Percentiles rank a stretch among this genome's conserved stretches.
These are phyloP conservation scores for Poeciliopsis retropinna DNA, from an alignment of 2,113 vertebrate genomes.

Conservation along the genomic window DNA sequence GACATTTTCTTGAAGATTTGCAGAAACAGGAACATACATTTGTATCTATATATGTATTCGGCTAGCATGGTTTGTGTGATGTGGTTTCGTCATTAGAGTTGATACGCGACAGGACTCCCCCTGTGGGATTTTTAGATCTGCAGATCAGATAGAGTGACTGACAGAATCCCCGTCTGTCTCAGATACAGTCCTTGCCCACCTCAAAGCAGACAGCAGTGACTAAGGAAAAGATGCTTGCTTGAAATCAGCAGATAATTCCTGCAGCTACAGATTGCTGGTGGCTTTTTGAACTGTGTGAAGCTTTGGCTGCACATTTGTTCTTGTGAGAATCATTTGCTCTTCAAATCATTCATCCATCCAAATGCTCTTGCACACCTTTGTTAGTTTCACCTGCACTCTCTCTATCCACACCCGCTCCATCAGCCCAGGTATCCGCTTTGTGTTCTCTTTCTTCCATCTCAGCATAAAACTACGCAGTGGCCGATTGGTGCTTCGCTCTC, in stretches of 20 bases:
- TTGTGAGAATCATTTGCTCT: constrained; percentile 36
- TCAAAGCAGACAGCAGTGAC: constrained; percentile 4
- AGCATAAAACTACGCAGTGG: constrained; percentile 22
- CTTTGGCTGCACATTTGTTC: background rate
- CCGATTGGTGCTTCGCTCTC: constrained; percentile 22
- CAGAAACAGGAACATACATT: constrained; percentile 52
- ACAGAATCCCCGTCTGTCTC: constrained; percentile 8
- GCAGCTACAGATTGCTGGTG: background rate
- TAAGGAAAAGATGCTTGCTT: constrained; percentile 13
- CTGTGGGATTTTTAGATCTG: constrained; percentile 14
- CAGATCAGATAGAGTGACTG: constrained; percentile 30
- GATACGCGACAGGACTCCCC: constrained; percentile 27
- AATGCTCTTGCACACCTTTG: constrained; percentile 21
- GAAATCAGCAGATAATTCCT: constrained; percentile 1
- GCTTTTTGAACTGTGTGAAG: background rate
- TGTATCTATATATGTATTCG: constrained; percentile 14
- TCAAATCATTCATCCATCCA: constrained; percentile 9
- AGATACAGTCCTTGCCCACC: background rate
- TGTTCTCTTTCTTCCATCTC: constrained; percentile 12
- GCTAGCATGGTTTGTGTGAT: constrained; percentile 11
- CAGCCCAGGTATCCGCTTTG: constrained; percentile 41
- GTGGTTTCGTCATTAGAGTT: constrained; percentile 32
- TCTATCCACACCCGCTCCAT: constrained; percentile 32
- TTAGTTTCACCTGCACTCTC: constrained; percentile 12
- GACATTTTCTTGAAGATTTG: constrained; percentile 50